phyloP scores from a whole-genome alignment of 2,888 invertebrate genomes.

The Protonemura montana region DNA sequence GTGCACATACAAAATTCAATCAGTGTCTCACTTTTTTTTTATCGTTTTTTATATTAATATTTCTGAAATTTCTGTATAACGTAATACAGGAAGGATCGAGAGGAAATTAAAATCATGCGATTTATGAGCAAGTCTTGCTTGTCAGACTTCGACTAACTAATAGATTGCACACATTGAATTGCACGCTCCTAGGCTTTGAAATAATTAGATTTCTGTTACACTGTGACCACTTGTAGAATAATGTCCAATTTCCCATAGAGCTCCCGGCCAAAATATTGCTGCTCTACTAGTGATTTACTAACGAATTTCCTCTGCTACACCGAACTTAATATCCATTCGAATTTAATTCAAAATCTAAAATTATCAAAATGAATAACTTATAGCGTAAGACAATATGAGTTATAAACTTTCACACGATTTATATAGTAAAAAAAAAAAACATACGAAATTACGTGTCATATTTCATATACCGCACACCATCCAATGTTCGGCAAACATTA shows the following conservation, averaged over 20 bases:
- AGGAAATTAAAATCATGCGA: constrained; percentile 47
- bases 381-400: neutral
- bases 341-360: neutral
- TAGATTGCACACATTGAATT: neutral
- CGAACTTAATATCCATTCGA: neutral
- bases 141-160: neutral
- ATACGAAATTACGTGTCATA: neutral
- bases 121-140: constrained; percentile 42
- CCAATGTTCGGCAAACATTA: neutral
- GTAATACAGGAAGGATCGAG: neutral
- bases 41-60: neutral
- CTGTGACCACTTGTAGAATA: constrained; percentile 18
- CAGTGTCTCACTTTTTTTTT: neutral
- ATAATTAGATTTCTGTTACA: constrained; percentile 35
- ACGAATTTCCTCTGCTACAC: neutral
- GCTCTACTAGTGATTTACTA: neutral
- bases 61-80: too few species aligned
- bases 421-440: neutral
- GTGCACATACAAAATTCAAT: neutral
- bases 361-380: neutral
- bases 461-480: neutral
- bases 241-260: constrained; percentile 37
- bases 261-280: neutral
- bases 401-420: neutral
- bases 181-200: neutral